phyloP scores from a whole-genome alignment of 2,113 vertebrate genomes.

The Malaclemys terrapin region DNA sequence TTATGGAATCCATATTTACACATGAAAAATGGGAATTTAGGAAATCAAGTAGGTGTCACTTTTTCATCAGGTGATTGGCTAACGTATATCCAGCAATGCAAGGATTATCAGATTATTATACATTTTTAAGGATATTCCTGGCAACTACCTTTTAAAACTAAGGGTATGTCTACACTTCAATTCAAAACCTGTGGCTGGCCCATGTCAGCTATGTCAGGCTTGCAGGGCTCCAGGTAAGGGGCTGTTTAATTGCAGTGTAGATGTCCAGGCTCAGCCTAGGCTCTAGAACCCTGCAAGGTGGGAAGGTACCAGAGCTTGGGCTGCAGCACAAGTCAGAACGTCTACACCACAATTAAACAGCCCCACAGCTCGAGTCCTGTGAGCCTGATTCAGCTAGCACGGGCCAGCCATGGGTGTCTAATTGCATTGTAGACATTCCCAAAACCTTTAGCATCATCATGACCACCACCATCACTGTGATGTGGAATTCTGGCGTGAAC shows the following conservation, averaged over 20 bases:
- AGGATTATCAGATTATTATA: not conserved
- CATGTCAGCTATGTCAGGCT: not conserved
- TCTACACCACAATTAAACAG: not conserved
- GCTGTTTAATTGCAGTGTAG: not conserved
- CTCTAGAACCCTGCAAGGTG: not conserved
- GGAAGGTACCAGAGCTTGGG: not conserved
- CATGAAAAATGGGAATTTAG: not conserved
- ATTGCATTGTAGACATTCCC: not conserved
- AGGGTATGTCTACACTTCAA: not conserved
- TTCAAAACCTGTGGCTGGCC: not conserved
- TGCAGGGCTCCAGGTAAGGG: not conserved
- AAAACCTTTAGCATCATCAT: not conserved
- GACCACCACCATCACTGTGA: not conserved
- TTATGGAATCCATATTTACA: not conserved
- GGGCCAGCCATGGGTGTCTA: not conserved
- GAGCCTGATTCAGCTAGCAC: not conserved
- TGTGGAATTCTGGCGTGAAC: not conserved
- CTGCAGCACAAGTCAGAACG: not conserved
- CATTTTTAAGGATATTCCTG: accelerated
- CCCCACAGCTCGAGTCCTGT: not conserved
- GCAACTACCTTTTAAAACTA: not conserved
- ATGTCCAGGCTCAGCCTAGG: not conserved
- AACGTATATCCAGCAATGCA: not conserved
- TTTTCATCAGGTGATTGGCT: not conserved
- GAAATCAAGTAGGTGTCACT: not conserved